phyloP scores from a whole-genome alignment of 1,140 invertebrate genomes.

The Euura saliciscinereae region DNA sequence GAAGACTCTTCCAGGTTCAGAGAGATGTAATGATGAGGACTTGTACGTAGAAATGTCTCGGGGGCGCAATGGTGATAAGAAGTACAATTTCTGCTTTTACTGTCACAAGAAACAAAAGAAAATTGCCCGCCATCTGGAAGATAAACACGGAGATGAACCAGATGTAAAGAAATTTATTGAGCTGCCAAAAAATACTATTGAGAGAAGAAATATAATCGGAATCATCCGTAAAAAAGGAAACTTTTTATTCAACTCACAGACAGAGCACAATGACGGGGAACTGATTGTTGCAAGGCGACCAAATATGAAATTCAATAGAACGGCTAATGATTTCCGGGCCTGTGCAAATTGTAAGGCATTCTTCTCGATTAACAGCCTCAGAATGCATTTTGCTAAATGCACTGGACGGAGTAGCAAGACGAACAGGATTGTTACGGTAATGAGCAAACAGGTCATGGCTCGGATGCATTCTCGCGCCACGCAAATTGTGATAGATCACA shows the following conservation, averaged over 20 bases:
- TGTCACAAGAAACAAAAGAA: constrained; percentile 22
- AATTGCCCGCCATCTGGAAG: constrained; percentile 24
- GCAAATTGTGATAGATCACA: constrained; percentile 10
- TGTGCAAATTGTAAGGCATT: constrained; percentile 24
- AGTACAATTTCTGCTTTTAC: constrained; percentile 22
- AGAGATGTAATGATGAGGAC: background rate
- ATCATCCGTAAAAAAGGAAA: constrained; percentile 19
- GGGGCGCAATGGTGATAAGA: background rate
- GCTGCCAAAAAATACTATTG: constrained; percentile 14
- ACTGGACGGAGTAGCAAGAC: constrained; percentile 7
- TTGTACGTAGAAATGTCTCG: background rate
- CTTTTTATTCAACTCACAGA: constrained; percentile 21
- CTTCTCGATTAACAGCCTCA: constrained; percentile 19
- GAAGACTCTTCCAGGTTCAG: background rate
- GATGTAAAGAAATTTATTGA: constrained; percentile 20
- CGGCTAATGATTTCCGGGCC: constrained; percentile 19
- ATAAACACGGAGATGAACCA: constrained; percentile 19
- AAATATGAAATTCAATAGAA: constrained; percentile 8
- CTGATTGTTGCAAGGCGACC: constrained; percentile 23
- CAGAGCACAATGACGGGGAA: constrained; percentile 16
- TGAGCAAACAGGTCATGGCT: constrained; percentile 12
- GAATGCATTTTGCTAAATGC: constrained; percentile 21
- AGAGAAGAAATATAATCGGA: constrained; percentile 20
- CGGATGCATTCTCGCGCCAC: constrained; percentile 21
- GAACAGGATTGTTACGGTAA: constrained; percentile 8